These are phyloP conservation scores for Arnoldichthys spilopterus DNA, from an alignment of 2,797 vertebrate genomes.

Conservation along the genomic window DNA sequence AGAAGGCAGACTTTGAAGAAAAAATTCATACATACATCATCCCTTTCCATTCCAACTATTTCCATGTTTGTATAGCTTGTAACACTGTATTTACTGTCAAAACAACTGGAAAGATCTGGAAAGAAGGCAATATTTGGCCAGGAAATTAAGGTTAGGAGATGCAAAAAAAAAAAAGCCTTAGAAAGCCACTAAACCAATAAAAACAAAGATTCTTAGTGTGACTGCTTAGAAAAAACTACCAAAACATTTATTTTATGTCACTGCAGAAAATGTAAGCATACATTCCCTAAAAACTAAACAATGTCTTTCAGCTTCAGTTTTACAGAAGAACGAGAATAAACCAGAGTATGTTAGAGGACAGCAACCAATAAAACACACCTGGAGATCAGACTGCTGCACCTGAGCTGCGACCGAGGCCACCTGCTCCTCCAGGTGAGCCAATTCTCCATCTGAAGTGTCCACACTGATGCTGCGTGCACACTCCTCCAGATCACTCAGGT, in stretches of 20 bases:
- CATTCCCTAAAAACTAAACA: too few relatives aligned
- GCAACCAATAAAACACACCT: slow-evolving; percentile 75
- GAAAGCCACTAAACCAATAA: too few relatives aligned
- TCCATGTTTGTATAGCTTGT: too few relatives aligned
- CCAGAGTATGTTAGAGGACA: not conserved
- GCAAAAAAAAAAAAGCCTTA: too few relatives aligned
- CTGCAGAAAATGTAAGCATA: too few relatives aligned
- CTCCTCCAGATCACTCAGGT: slow-evolving; percentile 87
- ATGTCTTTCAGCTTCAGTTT: not conserved
- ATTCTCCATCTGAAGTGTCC: slow-evolving; percentile 82
- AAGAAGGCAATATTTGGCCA: not conserved
- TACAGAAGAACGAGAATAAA: not conserved
- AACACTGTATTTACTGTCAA: too few relatives aligned
- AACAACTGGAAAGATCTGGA: not conserved
- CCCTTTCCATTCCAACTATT: too few relatives aligned
- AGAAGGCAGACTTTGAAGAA: too few relatives aligned
- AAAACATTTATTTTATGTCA: too few relatives aligned
- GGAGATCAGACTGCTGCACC: slow-evolving; percentile 93
- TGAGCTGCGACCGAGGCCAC: slow-evolving; percentile 92
- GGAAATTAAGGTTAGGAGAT: not conserved
- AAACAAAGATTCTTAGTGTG: too few relatives aligned
- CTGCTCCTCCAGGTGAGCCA: slow-evolving; percentile 92
- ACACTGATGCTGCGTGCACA: slow-evolving; percentile 86
- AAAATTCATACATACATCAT: not conserved
- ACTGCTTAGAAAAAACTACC: too few relatives aligned